These are phyloP conservation scores for Drosophila jambulina DNA, from an alignment of 1,140 invertebrate genomes.

Conservation along the genomic window DNA sequence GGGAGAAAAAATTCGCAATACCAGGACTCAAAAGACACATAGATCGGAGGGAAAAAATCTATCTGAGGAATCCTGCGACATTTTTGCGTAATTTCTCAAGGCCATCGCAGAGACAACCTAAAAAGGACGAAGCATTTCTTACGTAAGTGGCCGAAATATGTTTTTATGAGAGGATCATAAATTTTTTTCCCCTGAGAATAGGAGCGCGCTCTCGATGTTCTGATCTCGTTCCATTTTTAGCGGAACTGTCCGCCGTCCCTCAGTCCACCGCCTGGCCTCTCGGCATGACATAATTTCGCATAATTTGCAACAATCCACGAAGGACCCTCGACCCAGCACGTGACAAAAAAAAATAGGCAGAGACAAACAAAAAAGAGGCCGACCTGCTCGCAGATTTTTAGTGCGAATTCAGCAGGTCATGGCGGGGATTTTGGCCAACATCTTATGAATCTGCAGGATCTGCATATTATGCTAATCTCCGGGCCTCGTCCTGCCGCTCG, in stretches of 20 bases:
- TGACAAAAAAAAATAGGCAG: constrained; percentile 56
- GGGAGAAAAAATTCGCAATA: constrained; percentile 45
- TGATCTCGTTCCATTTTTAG: constrained; percentile 79
- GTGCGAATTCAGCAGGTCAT: constrained; percentile 72
- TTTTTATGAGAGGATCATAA: constrained; percentile 76
- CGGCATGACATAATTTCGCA: constrained; percentile 81
- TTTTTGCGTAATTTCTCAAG: constrained; percentile 80
- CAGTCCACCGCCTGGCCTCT: constrained; percentile 28
- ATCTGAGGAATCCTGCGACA: constrained; percentile 16
- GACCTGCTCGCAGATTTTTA: constrained; percentile 68
- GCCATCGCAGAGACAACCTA: constrained; percentile 25
- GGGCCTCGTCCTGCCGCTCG: constrained; percentile 7
- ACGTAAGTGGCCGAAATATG: constrained; percentile 66
- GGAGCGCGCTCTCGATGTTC: constrained; percentile 80
- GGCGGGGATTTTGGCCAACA: constrained; percentile 25
- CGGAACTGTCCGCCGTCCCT: constrained; percentile 42
- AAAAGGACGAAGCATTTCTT: constrained; percentile 72
- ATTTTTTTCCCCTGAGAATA: constrained; percentile 70
- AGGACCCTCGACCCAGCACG: constrained; percentile 70
- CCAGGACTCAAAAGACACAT: constrained; percentile 22
- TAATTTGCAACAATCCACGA: constrained; percentile 63
- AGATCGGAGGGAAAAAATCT: constrained; percentile 54
- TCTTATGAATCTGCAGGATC: constrained; percentile 28
- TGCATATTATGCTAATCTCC: constrained; percentile 23
- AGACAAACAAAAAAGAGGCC: constrained; percentile 45